These are phyloP conservation scores for Rhagoletis pomonella DNA, from an alignment of 1,140 invertebrate species.

Conservation along the genomic window DNA sequence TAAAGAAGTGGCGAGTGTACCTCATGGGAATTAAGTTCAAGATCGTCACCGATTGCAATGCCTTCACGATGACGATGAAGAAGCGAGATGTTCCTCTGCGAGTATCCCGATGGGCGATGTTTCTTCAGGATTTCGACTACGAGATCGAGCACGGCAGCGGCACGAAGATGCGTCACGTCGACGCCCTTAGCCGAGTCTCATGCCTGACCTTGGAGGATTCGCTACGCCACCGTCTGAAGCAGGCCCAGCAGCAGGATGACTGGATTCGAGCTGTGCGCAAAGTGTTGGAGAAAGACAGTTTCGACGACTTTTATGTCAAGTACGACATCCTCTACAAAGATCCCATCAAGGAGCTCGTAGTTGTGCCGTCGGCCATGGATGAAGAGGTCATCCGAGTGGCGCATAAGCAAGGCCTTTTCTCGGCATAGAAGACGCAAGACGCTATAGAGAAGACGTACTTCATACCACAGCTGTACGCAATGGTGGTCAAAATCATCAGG, in stretches of 20 bases:
- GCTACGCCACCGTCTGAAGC: background rate
- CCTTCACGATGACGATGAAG: background rate
- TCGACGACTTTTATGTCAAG: slow-evolving; percentile 40
- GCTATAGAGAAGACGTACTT: background rate
- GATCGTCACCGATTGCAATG: background rate
- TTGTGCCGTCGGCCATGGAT: background rate
- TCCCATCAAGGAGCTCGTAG: slow-evolving; percentile 9
- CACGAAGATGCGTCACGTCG: slow-evolving; percentile 53
- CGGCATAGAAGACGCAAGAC: background rate
- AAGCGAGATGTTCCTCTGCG: background rate
- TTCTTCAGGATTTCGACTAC: slow-evolving; percentile 61
- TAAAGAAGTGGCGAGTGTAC: background rate
- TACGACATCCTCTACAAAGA: background rate
- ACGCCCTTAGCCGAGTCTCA: slow-evolving; percentile 19
- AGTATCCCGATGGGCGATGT: slow-evolving; percentile 61
- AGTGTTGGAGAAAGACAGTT: background rate
- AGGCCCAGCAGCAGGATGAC: slow-evolving; percentile 34
- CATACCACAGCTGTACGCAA: background rate
- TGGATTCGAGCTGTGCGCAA: slow-evolving; percentile 31
- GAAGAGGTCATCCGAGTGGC: background rate
- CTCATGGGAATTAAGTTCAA: background rate
- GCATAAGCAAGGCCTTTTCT: background rate
- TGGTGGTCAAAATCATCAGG: background rate
- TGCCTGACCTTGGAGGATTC: slow-evolving; percentile 62
- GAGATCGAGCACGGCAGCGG: slow-evolving; percentile 57